Evolutionary conservation across 2,888 invertebrate species (phyloP), one percentile per base, ranked within the genome.

Genomic region (Neoscelio sp.): DNA sequence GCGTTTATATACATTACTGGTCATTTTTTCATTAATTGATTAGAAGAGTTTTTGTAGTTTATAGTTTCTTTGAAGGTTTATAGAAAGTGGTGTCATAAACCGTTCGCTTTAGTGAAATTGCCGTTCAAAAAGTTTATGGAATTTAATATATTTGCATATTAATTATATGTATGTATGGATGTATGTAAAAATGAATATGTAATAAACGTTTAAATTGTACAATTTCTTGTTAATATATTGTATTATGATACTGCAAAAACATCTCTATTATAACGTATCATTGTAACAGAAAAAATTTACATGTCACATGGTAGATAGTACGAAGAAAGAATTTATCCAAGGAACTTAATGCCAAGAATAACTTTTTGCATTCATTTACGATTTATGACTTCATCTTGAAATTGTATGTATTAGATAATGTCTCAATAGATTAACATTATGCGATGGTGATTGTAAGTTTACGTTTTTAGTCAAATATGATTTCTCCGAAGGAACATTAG

Each of bases 371-470:
- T 26, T 50, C 58, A 56, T 70, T 58, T 48, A 17, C 48, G 26
- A 70, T 70, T 58, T 70, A 70, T 48, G 62, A 62, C 62, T 62
- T 71, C 62, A 71, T 44, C 71, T 60, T 15, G 30, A 62, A 44
- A 52, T 44, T 52, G 44, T 33, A 52, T 12, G 28, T 44, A 23
- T 13, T 35, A 38, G 26, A 44, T 62, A 54, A 54, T 52, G 35
- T 52, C 46, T 62, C 62, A 62, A 62, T 71, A 44, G 54, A 62
- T 71, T 71, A 71, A 44, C 35, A 10, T 8, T 4, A 4, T 26
- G 30, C 23, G 20, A 44, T 26, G 60, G 42, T 46, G 67, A 13
- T 26, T 28, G 10, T 35, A 26, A 7, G n/a, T 23, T 50, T 40
- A 10, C 33, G 33, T n/a, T 10, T n/a, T 10, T 10, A 8, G 10